phyloP scores from a whole-genome alignment of 2,888 invertebrate species.

The Eurytoma californica region DNA sequence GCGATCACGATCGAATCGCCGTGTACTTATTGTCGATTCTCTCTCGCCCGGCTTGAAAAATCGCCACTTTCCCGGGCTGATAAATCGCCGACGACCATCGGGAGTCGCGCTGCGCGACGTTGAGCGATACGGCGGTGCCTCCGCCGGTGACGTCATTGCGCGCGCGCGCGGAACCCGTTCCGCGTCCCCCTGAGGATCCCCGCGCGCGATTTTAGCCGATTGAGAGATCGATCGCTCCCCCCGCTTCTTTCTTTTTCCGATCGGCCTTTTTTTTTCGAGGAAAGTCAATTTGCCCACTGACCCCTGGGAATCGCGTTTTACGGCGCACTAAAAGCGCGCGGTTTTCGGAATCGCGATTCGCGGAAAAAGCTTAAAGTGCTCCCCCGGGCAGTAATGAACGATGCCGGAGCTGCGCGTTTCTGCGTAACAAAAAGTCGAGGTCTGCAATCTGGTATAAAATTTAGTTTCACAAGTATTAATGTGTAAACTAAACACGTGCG shows the following conservation, averaged over 20 bases:
- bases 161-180: constrained; percentile 18
- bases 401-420: no score
- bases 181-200: constrained; percentile 14
- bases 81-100: constrained; percentile 12
- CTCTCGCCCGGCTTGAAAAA: background rate
- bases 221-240: constrained; percentile 42
- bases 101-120: constrained; percentile 5
- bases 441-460: no score
- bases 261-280: no score
- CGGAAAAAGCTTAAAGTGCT: no score
- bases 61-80: constrained; percentile 23
- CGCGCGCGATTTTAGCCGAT: constrained; percentile 34
- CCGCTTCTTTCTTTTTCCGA: background rate
- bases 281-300: no score
- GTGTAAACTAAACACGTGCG: no score
- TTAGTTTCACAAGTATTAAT: no score
- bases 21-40: background rate
- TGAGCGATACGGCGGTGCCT: constrained; percentile 35
- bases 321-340: no score
- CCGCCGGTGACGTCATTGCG: constrained; percentile 16
- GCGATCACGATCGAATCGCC: constrained; percentile 13
- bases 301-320: no score
- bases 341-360: no score
- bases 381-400: no score
- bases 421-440: no score